Conservation (phyloP, 2,888 invertebrate genomes). For the Melinaea marsaeus region DNA sequence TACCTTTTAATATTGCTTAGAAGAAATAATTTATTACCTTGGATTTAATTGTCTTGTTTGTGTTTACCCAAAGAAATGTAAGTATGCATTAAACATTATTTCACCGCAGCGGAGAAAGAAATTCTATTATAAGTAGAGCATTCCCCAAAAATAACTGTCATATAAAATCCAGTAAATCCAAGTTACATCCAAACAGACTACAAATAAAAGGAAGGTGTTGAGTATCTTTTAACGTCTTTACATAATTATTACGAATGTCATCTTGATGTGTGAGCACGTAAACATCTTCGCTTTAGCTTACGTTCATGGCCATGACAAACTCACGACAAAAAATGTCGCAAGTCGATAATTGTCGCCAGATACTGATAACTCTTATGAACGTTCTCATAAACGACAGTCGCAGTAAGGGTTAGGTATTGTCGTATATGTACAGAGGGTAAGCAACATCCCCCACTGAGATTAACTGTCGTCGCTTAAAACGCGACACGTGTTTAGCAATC, state of each 20-base stretch:
- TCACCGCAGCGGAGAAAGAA: background rate
- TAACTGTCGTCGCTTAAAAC: constrained; percentile 46
- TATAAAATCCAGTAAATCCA: background rate
- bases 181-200: background rate
- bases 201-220: constrained; percentile 6
- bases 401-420: constrained; percentile 1
- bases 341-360: background rate
- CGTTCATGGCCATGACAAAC: background rate
- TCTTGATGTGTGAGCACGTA: constrained; percentile 4
- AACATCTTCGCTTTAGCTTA: constrained; percentile 13
- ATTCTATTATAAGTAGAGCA: background rate
- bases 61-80: too few relatives aligned
- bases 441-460: constrained; percentile 44
- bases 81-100: too few relatives aligned
- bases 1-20: too few relatives aligned
- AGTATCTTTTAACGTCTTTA: constrained; percentile 7
- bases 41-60: too few relatives aligned
- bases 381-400: background rate
- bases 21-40: too few relatives aligned
- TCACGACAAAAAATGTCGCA: constrained; percentile 1
- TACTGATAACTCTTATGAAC: background rate
- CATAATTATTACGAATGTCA: constrained; percentile 9
- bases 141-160: background rate
- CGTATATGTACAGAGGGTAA: constrained; percentile 4
- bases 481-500: constrained; percentile 54